Evolutionary conservation across 2,888 invertebrate species (phyloP).

Genomic region (Sussaba pulchella): DNA sequence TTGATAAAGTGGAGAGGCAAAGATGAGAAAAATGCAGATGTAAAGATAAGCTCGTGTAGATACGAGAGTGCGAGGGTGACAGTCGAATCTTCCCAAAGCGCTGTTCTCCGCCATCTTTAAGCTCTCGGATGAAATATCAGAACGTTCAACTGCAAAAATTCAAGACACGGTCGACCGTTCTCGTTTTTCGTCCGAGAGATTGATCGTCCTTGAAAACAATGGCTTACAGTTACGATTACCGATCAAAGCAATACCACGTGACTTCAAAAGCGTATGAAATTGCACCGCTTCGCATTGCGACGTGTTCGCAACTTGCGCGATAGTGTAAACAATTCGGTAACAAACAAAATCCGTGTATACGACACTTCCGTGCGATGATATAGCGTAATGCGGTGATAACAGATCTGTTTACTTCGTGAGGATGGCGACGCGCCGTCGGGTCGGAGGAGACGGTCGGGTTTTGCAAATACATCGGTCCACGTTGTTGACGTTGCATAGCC

Average conservation of each 20-base stretch:
- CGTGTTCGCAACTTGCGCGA: neutral
- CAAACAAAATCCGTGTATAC: neutral
- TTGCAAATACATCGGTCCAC: neutral
- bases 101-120: too few relatives aligned
- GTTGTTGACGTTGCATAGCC: neutral
- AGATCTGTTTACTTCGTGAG: slow-evolving; percentile 7
- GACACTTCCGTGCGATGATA: neutral
- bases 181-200: too few relatives aligned
- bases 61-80: too few relatives aligned
- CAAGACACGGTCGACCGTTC: too few relatives aligned
- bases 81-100: too few relatives aligned
- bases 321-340: slow-evolving; percentile 7
- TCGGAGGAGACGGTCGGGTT: neutral
- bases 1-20: too few relatives aligned
- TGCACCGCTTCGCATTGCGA: neutral
- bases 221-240: neutral
- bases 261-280: too few relatives aligned
- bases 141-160: too few relatives aligned
- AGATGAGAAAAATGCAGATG: too few relatives aligned
- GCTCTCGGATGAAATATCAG: too few relatives aligned
- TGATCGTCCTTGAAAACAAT: neutral
- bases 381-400: slow-evolving; percentile 10
- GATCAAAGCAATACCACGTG: too few relatives aligned
- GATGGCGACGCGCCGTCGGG: neutral
- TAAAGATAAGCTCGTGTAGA: too few relatives aligned